Evolutionary conservation across 2,888 invertebrate species (phyloP), one percentile per base, ranked within the genome.

Genomic region (Proisotoma minuta): DNA sequence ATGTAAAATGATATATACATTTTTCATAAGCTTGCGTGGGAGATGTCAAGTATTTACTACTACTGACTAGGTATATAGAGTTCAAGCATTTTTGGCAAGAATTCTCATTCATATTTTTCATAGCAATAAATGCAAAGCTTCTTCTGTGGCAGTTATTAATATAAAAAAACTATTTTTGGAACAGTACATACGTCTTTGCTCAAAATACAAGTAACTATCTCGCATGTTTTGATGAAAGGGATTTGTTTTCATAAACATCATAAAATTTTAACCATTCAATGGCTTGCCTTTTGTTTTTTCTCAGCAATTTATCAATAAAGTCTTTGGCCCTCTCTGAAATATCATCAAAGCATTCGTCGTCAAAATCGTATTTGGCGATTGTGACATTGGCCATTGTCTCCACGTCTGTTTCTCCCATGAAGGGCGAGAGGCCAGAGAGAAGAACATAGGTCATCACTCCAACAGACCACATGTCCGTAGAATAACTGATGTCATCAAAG

Each of bases 311-410:
- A 68, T 84, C 83, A 74, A 99, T 97, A 80, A 98, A 98, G 79
- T 98, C 95, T 79, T 95, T 92, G 61, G 97, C 97, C 74, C 91
- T 90, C 27, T 88, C 88, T 1, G 96, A 94, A 75, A 98, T 94
- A 76, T 90, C 90, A 74, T 89, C 88, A 80, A 98, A 99, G 62
- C 93, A 91, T 78, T 97, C 95, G 78, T 97, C 96, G 75, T 96
- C 95, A 78, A 91, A 99, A 81, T 98, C 97, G 79, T 94, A 98
- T 77, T 94, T 93, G 53, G 93, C 94, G 74, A 93, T 87, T 1
- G 97, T 96, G 28, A 99, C 96, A 78, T 98, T 98, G n/a, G 92
- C 91, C 89, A 98, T 93, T 8, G 98, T 99, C 79, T 97, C 95
- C 74, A 92, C 87, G 78, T 98, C 98, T 51, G 89, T 93, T 77